Evolutionary conservation across 1,140 invertebrate species (phyloP), one percentile per base, ranked within the genome.

Genomic region (Brachionus plicatilis): DNA sequence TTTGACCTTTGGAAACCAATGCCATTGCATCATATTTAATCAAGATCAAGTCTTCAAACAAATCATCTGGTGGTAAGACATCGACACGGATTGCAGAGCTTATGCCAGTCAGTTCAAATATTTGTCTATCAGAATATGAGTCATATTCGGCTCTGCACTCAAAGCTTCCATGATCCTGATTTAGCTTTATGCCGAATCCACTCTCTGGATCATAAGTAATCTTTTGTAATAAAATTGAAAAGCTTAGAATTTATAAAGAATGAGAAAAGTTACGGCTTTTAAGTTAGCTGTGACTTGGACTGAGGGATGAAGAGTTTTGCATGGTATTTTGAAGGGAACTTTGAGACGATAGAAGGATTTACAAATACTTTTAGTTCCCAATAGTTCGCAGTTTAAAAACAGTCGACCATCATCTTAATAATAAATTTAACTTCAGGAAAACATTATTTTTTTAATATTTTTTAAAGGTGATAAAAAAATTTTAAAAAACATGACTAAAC

Each of bases 311-410:
- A 82, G 27, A 11, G 79, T 24, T 65, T 41, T 60, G 43, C 79
- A 82, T 24, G 79, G 79, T 45, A 82, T 37, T 82, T 12, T 82
- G 41, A 82, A 82, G 0, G 50, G 50, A 33, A 82, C 65, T 24
- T 47, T 41, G 1, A 65, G 50, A 12, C 65, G 56, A 29, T 82
- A 82, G 33, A 65, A 65, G 3, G 41, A 60, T 45, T 45, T 45
- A 20, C 79, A 82, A 4, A n/a, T 14, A n/a, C n/a, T 56, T 56
- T 50, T 47, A 7, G 43, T 9, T 6, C 17, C 11, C 14, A 60
- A n/a, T 11, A 27, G 14, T 37, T 60, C 50, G 65, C 79, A 82
- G 7, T 82, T 82, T 4, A 65, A 20, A 29, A 82, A 66, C n/a
- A 82, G 37, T 8, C 20, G 37, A 65, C 79, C 79, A 68, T 82